Conservation (phyloP, 2,888 invertebrate species). For the Nematopogon swammerdamellus region DNA sequence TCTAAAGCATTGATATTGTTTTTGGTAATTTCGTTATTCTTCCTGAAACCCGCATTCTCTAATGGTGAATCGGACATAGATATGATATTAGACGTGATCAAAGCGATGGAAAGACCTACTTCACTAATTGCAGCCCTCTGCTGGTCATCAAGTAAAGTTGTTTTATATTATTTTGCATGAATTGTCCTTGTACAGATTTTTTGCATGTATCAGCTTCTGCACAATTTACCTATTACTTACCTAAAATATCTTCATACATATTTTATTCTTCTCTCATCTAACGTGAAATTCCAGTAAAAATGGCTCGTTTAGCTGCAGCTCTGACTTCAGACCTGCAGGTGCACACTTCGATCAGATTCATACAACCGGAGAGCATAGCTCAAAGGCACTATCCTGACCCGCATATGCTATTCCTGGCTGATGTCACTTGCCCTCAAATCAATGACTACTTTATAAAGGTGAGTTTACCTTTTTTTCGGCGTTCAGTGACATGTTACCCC, state of each 20-base stretch:
- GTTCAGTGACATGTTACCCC: no score
- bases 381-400: conserved; percentile 21
- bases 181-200: no score
- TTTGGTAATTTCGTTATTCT: no score
- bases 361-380: conserved; percentile 16
- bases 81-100: conserved; percentile 26
- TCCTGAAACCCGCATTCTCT: conserved; percentile 2
- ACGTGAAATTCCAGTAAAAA: conserved; percentile 29
- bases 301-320: conserved; percentile 20
- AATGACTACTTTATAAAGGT: conserved; percentile 22
- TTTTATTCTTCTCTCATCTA: no score
- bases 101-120: conserved; percentile 23
- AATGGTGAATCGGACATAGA: conserved; percentile 17
- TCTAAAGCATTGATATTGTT: neutral
- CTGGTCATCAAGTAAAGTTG: conserved; percentile 27
- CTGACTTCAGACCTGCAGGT: conserved; percentile 13
- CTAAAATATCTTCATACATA: no score
- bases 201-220: no score
- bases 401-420: conserved; percentile 26
- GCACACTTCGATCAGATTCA: conserved; percentile 20
- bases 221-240: no score
- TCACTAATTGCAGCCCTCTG: conserved; percentile 27
- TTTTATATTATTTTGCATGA: neutral
- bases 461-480: no score
- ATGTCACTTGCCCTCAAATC: conserved; percentile 27